Base-by-base conservation (phyloP, 2,113 vertebrate species). In the Euleptes europaea region DNA sequence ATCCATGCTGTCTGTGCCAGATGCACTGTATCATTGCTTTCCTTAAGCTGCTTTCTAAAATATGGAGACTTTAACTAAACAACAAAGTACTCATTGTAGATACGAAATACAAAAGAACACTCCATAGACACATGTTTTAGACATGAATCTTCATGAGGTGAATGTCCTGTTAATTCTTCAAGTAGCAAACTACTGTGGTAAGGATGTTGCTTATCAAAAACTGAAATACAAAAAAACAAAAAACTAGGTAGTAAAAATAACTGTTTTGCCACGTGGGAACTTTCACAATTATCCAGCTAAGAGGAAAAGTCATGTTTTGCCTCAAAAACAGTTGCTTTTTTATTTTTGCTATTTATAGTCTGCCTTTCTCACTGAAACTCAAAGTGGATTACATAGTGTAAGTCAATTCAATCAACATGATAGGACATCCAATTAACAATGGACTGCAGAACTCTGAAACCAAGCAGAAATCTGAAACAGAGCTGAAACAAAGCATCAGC, bases 1-100 rank as follows among this genome's bases (percentile, higher is more conserved):
- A 54, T 47, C 73, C 79, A 90, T 84, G 63, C 75, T 91, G 75
- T 76, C 71, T 85, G 85, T 88, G 88, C 84, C 80, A 90, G 87
- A 91, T 82, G 82, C 66, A 89, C 74, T 44, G 73, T 57, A 78
- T 31, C 65, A 66, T 31, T n/a, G 31, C 2, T 66, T 13, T 31
- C 65, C n/a, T 12, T 28, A 3, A 31, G 49, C 66, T 88, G 63
- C 85, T 88, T 93, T 85, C 85, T 84, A 82, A 1, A 92, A 44
- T 72, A 66, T 74, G 80, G 57, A 38, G 63, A 80, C 70, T 89
- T 77, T 60, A 33, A 89, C 84, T 14, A 85, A 84, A 78, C 49
- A 1, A 80, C 88, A 86, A 84, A 88, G 51, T 76, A 60, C 0
- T 78, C 51, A 26, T 44, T 82, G 75, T 57, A 60, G 21, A 19